Conservation (phyloP, 1,140 invertebrate species). For the Phthorimaea operculella region DNA sequence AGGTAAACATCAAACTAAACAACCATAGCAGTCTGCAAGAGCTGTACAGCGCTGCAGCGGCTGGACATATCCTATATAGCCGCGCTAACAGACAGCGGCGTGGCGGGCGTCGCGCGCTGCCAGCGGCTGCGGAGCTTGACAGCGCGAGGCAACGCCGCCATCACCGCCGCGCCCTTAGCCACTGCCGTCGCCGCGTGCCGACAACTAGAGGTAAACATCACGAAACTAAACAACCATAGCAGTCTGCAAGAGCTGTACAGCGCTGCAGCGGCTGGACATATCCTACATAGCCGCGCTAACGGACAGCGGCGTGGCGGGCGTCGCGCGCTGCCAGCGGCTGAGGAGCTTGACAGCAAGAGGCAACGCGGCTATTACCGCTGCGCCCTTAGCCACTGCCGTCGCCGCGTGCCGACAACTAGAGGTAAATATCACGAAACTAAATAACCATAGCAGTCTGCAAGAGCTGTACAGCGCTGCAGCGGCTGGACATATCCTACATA, state of each 20-base stretch:
- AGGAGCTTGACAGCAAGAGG: too few relatives aligned
- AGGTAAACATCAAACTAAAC: too few relatives aligned
- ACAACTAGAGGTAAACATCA: constrained; percentile 26
- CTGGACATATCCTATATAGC: constrained; percentile 48
- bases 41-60: constrained; percentile 21
- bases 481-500: constrained; percentile 46
- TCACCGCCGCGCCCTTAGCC: constrained; percentile 28
- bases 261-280: too few relatives aligned
- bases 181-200: constrained; percentile 23
- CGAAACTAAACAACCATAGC: constrained; percentile 13
- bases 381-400: too few relatives aligned
- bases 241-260: too few relatives aligned
- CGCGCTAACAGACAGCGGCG: constrained; percentile 29
- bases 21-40: constrained; percentile 20
- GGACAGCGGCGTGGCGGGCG: too few relatives aligned
- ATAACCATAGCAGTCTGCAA: too few relatives aligned
- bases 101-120: constrained; percentile 18
- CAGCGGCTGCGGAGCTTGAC: constrained; percentile 21
- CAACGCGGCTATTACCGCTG: too few relatives aligned
- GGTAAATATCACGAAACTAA: too few relatives aligned
- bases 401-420: too few relatives aligned
- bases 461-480: constrained; percentile 22
- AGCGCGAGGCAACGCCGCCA: constrained; percentile 31
- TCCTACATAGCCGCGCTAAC: too few relatives aligned
- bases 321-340: too few relatives aligned